These are phyloP conservation scores for Anisognathus igniventris DNA, from an alignment of 2,797 vertebrate genomes.

Conservation along the genomic window DNA sequence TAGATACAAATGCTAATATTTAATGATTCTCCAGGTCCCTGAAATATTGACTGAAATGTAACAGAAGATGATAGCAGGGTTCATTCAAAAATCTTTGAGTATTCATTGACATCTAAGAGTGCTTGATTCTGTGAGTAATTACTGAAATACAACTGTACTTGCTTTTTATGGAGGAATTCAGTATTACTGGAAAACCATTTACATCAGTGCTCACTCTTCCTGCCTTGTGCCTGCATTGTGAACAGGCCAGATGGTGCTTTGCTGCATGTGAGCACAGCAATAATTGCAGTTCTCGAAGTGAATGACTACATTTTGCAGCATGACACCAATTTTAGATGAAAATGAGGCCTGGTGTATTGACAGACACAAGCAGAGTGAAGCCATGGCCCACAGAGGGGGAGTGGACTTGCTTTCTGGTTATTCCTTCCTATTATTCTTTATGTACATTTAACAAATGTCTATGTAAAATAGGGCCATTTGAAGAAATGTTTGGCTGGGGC, in stretches of 20 bases:
- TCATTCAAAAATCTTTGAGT: slow-evolving; percentile 8
- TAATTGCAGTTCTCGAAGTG: slow-evolving; percentile 51
- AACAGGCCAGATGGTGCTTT: slow-evolving; percentile 55
- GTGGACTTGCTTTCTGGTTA: slow-evolving; percentile 32
- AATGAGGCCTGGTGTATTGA: slow-evolving; percentile 52
- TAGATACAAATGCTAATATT: not conserved
- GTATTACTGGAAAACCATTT: slow-evolving; percentile 23
- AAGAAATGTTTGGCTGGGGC: not conserved
- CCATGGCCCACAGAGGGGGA: slow-evolving; percentile 20
- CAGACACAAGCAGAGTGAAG: slow-evolving; percentile 12
- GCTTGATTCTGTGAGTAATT: slow-evolving; percentile 26
- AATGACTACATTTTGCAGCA: slow-evolving; percentile 62
- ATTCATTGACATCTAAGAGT: not conserved
- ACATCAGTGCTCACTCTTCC: slow-evolving; percentile 35
- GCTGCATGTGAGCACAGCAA: slow-evolving; percentile 55
- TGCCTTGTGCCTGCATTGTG: slow-evolving; percentile 48
- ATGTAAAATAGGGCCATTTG: slow-evolving; percentile 13
- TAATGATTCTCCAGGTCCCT: not conserved
- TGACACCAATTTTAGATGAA: slow-evolving; percentile 58
- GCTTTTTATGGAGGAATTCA: slow-evolving; percentile 56
- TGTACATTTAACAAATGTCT: slow-evolving; percentile 16
- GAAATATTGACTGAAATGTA: slow-evolving; percentile 19
- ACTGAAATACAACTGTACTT: slow-evolving; percentile 46
- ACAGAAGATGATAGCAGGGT: not conserved
- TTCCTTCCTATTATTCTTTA: slow-evolving; percentile 21